Conservation (phyloP, 2,888 invertebrate genomes). For the Incurvaria masculella region DNA sequence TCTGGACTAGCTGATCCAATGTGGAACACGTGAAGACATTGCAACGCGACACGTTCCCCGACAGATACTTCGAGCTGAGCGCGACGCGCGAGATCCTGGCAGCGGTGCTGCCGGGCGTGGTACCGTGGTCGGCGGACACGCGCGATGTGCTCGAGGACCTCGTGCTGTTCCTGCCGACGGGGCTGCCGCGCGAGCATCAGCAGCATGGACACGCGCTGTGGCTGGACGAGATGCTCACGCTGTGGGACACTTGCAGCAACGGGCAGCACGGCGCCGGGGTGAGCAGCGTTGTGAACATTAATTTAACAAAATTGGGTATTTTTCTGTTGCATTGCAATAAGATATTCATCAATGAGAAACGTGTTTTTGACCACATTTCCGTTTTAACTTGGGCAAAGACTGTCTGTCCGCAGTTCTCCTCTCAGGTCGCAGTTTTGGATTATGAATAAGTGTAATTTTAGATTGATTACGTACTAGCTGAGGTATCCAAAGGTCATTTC, state of each 20-base stretch:
- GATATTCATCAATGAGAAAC: no score
- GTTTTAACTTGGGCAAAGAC: no score
- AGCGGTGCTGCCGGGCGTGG: slow-evolving; percentile 75
- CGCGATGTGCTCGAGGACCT: slow-evolving; percentile 58
- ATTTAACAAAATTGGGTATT: no score
- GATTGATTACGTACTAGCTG: no score
- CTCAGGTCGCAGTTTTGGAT: no score
- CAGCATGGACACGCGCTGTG: slow-evolving; percentile 70
- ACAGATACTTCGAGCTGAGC: slow-evolving; percentile 66
- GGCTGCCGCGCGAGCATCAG: slow-evolving; percentile 60
- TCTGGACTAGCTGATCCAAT: not conserved
- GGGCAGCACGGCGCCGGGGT: slow-evolving; percentile 53
- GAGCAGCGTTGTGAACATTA: no score
- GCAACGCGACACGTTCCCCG: no score
- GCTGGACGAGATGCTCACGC: slow-evolving; percentile 72
- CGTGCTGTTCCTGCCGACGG: slow-evolving; percentile 74
- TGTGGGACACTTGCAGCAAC: slow-evolving; percentile 78
- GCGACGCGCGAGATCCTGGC: slow-evolving; percentile 85
- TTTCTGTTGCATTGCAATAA: no score
- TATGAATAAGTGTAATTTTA: no score
- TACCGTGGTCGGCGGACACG: slow-evolving; percentile 63
- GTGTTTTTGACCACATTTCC: no score
- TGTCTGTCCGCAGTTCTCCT: no score
- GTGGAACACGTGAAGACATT: not conserved
- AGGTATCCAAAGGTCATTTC: no score